phyloP scores from a whole-genome alignment of 2,888 invertebrate species.

The Lasioglossum figueresi region DNA sequence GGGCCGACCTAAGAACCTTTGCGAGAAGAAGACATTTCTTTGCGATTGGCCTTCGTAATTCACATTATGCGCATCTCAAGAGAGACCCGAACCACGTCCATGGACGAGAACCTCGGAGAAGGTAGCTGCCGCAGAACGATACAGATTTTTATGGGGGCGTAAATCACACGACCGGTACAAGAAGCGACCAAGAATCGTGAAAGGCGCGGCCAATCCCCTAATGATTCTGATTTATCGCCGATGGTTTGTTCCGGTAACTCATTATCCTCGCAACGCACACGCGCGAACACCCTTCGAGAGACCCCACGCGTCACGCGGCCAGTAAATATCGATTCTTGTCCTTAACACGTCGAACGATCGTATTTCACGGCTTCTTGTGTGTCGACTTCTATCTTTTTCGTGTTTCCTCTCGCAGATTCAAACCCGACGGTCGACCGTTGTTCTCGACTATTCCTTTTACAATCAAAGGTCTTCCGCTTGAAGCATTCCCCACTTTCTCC shows the following conservation, averaged over 20 bases:
- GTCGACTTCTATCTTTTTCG: neutral
- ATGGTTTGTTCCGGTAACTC: slow-evolving; percentile 62
- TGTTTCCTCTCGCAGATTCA: neutral
- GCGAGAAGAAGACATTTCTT: slow-evolving; percentile 65
- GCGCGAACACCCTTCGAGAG: slow-evolving; percentile 13
- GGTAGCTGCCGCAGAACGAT: slow-evolving; percentile 49
- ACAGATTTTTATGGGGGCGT: slow-evolving; percentile 67
- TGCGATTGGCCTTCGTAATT: slow-evolving; percentile 61
- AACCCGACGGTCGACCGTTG: neutral
- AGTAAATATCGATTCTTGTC: slow-evolving; percentile 26
- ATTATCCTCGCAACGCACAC: slow-evolving; percentile 46
- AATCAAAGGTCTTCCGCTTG: neutral
- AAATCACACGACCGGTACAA: slow-evolving; percentile 64
- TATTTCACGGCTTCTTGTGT: slow-evolving; percentile 26
- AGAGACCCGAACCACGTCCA: neutral
- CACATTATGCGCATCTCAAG: slow-evolving; percentile 39
- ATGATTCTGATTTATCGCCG: slow-evolving; percentile 75
- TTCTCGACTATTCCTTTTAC: neutral
- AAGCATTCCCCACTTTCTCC: no score
- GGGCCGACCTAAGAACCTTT: slow-evolving; percentile 37
- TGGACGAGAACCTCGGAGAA: neutral
- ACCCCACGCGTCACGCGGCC: slow-evolving; percentile 40
- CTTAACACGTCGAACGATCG: slow-evolving; percentile 21
- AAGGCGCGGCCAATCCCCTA: slow-evolving; percentile 73
- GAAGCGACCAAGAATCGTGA: slow-evolving; percentile 65